phyloP scores from a whole-genome alignment of 1,140 invertebrate genomes.

The Cherax destructor region DNA sequence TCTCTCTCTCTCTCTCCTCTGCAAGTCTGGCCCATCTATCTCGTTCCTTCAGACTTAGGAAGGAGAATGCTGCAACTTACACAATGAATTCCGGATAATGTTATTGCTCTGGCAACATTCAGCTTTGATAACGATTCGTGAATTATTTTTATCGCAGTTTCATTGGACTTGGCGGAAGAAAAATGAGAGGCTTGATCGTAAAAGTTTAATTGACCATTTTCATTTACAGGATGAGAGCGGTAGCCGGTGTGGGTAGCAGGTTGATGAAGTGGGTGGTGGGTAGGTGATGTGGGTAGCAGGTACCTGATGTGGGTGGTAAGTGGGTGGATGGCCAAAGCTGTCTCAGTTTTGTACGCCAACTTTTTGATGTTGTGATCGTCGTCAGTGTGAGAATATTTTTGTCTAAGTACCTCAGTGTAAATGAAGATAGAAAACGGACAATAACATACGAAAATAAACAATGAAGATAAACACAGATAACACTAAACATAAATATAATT shows the following conservation, averaged over 20 bases:
- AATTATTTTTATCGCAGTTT: constrained; percentile 54
- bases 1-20: background rate
- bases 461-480: too few species aligned
- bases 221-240: constrained; percentile 21
- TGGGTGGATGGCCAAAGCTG: too few species aligned
- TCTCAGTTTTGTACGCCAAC: too few species aligned
- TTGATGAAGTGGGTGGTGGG: background rate
- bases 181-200: constrained; percentile 27
- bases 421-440: too few species aligned
- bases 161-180: constrained; percentile 39
- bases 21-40: background rate
- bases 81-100: constrained; percentile 47
- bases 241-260: background rate
- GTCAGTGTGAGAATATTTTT: too few species aligned
- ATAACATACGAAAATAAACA: too few species aligned
- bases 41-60: background rate
- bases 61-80: constrained; percentile 34
- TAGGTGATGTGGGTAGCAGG: background rate
- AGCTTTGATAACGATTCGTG: constrained; percentile 56
- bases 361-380: too few species aligned
- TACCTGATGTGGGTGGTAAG: background rate
- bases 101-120: constrained; percentile 31
- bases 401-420: too few species aligned
- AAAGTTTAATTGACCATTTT: constrained; percentile 59
- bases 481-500: too few species aligned